Conservation (phyloP, 2,888 invertebrate species). For the Boloria selene region DNA sequence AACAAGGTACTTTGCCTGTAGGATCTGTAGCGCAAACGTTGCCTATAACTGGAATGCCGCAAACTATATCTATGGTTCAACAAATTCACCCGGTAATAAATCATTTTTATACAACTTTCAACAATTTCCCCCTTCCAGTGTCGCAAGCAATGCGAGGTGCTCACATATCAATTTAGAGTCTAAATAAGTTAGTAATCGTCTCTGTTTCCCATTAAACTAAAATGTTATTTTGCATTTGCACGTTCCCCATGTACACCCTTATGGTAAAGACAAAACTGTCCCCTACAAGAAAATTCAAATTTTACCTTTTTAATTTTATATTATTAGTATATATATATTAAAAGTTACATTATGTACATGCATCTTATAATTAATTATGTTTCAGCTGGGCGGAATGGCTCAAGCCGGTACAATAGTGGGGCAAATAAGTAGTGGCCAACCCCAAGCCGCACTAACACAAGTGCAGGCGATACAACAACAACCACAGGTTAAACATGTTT, state of each 20-base stretch:
- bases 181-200: too few species aligned
- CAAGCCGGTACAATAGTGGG: constrained; percentile 71
- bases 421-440: constrained; percentile 56
- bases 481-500: constrained; percentile 51
- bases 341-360: background rate
- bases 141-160: too few species aligned
- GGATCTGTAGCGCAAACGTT: constrained; percentile 83
- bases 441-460: constrained; percentile 54
- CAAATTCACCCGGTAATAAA: constrained; percentile 81
- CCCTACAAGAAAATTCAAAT: too few species aligned
- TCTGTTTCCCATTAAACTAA: too few species aligned
- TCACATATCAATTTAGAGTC: too few species aligned
- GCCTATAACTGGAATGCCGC: constrained; percentile 78
- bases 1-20: constrained; percentile 84
- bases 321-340: constrained; percentile 42
- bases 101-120: too few species aligned
- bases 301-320: too few species aligned
- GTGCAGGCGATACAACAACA: constrained; percentile 63
- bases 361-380: background rate
- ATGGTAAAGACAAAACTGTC: too few species aligned
- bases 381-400: constrained; percentile 75
- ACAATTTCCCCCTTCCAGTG: too few species aligned
- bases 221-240: too few species aligned
- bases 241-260: too few species aligned
- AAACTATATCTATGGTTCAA: constrained; percentile 83